phyloP scores from a whole-genome alignment of 2,797 vertebrate genomes.

The Stomatorhinus walkeri region DNA sequence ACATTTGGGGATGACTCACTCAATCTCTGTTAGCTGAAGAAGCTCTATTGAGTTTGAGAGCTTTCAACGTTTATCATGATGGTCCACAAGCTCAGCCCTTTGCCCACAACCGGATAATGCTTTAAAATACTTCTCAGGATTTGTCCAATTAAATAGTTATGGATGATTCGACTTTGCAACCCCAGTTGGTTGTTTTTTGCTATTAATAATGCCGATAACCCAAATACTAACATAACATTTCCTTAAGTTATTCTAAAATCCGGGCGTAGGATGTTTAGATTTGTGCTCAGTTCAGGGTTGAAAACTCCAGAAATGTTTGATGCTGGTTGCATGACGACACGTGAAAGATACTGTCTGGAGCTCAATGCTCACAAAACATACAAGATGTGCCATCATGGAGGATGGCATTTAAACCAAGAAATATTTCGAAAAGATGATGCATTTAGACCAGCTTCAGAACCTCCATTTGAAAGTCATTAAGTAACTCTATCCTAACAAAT shows the following conservation, averaged over 20 bases:
- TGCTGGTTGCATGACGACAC: not conserved
- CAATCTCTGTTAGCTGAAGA: not conserved
- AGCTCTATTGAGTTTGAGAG: not conserved
- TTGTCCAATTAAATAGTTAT: not conserved
- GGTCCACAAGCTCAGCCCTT: not conserved
- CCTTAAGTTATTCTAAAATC: not conserved
- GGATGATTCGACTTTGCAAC: not conserved
- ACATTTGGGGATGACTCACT: slow-evolving; percentile 3
- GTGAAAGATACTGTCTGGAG: not conserved
- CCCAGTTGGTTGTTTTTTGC: not conserved
- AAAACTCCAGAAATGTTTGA: not conserved
- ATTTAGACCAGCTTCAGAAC: not conserved
- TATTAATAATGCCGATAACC: not conserved
- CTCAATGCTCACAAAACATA: not conserved
- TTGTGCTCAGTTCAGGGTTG: not conserved
- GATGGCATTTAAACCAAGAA: not conserved
- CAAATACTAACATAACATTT: slow-evolving; percentile 2
- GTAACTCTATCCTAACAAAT: not conserved
- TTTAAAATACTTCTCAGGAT: not conserved
- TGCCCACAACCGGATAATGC: not conserved
- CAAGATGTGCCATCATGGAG: too few relatives aligned
- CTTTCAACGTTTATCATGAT: not conserved
- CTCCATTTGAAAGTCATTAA: not conserved
- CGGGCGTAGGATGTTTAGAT: not conserved
- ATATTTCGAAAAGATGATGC: not conserved